phyloP scores from a whole-genome alignment of 1,140 invertebrate genomes.

The Mamestra configurata region DNA sequence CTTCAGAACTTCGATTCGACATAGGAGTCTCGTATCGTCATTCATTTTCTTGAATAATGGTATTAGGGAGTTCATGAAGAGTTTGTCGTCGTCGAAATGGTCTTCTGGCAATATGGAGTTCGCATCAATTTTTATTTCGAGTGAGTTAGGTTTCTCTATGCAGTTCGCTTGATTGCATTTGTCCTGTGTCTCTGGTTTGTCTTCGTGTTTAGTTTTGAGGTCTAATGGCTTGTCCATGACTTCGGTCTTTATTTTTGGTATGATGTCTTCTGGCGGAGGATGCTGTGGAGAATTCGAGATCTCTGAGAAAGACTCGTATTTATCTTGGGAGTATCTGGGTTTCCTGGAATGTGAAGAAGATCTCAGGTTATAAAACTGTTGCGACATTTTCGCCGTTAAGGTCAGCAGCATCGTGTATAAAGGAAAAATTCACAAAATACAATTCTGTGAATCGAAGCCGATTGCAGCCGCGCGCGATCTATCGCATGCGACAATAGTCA shows the following conservation, averaged over 20 bases:
- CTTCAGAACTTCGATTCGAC: constrained; percentile 80
- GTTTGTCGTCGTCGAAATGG: constrained; percentile 79
- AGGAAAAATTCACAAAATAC: too few relatives aligned
- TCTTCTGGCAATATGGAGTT: constrained; percentile 79
- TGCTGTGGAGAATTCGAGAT: constrained; percentile 81
- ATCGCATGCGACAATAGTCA: too few relatives aligned
- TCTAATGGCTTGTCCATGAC: constrained; percentile 74
- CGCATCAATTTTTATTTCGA: constrained; percentile 80
- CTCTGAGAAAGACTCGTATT: constrained; percentile 81
- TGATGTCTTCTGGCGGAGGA: constrained; percentile 72
- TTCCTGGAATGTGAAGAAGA: constrained; percentile 71
- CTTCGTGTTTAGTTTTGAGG: constrained; percentile 77
- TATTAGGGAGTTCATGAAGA: constrained; percentile 82
- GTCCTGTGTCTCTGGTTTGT: constrained; percentile 70
- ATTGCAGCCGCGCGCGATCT: too few relatives aligned
- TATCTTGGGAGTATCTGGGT: constrained; percentile 80
- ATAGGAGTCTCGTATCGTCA: constrained; percentile 78
- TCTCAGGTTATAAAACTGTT: too few relatives aligned
- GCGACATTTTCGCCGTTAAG: too few relatives aligned
- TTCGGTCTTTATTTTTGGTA: constrained; percentile 71
- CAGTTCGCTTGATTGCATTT: constrained; percentile 71
- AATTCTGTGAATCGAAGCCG: too few relatives aligned
- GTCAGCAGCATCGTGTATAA: too few relatives aligned
- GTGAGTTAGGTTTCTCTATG: constrained; percentile 62
- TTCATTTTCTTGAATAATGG: constrained; percentile 83